Evolutionary conservation across 2,113 vertebrate species (phyloP).

Genomic region (Marmota monax): DNA sequence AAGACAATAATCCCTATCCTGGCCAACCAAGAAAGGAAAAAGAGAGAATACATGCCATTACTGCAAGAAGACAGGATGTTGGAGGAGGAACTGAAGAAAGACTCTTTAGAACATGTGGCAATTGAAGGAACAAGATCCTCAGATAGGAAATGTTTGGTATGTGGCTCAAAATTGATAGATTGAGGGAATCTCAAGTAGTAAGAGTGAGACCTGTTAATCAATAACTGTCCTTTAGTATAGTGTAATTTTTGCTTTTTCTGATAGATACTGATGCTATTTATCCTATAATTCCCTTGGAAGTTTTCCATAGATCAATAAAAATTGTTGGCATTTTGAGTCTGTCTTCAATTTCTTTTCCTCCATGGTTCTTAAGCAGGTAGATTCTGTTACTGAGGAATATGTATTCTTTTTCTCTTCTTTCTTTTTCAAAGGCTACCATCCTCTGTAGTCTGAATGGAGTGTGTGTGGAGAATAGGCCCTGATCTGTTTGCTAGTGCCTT

Average conservation of each 20-base stretch:
- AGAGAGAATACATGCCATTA: neutral
- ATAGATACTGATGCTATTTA: neutral
- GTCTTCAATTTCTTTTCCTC: neutral
- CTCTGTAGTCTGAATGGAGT: neutral
- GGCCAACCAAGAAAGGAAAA: neutral
- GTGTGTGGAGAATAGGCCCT: neutral
- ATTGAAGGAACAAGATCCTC: neutral
- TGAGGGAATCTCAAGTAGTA: neutral
- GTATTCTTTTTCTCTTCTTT: neutral
- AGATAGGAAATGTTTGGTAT: neutral
- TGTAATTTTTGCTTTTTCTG: neutral
- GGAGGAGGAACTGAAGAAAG: neutral
- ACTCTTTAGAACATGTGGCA: rapidly evolving
- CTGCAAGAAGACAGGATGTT: neutral
- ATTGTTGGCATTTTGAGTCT: neutral
- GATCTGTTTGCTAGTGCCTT: neutral
- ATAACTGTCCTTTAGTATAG: neutral
- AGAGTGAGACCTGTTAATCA: neutral
- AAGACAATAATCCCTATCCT: neutral
- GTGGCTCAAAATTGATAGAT: neutral
- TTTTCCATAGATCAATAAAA: neutral
- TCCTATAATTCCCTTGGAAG: neutral
- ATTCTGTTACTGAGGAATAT: neutral
- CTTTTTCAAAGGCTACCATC: neutral
- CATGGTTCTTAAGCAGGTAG: neutral